Base-by-base conservation (phyloP, 2,888 invertebrate genomes). In the Aporophyla lueneburgensis region DNA sequence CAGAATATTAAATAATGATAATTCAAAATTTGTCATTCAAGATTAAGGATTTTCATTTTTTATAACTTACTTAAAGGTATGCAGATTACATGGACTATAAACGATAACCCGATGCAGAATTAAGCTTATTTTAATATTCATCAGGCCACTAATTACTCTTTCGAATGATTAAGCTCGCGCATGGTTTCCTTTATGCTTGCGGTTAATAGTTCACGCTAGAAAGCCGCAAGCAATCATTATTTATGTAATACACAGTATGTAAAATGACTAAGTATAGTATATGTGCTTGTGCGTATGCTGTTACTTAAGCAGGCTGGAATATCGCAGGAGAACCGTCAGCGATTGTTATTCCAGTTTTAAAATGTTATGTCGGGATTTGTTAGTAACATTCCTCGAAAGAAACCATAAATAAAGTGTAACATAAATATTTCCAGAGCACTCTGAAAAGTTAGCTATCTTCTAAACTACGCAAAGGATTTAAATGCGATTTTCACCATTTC, bases 91-190 rank as follows among this genome's bases (percentile, higher is more conserved):
- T 61, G 9, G 19, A 10, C 24, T 10, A 46, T 43, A 54, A 56
- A 46, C 53, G 54, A 79, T 70, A 54, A 24, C 49, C 56, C 24
- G 9, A 51, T 61, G 21, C 69, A 61, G 56, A 53, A 72, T 27
- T 5, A 58, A 77, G 46, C 27, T 21, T 24, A n/a, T 62, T 62
- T 78, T 54, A 63, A 71, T 68, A 78, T 72, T 72, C 58, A 73
- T 68, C 33, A 68, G 24, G 21, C 72, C 33, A 14, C 62, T 83
- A 81, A 83, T 78, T 71, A 72, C 53, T 63, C 62, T 77, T 82
- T 62, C 62, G 56, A 61, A 77, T 66, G 43, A 78, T 77, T 71
- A 53, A 77, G 49, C 24, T 62, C 19, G 61, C 40, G 40, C 77
- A 59, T 51, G 46, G 63, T 49, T 72, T 51, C 62, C 49, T 43